Base-by-base conservation (phyloP, 2,888 invertebrate species). In the Psylliodes chrysocephalus region DNA sequence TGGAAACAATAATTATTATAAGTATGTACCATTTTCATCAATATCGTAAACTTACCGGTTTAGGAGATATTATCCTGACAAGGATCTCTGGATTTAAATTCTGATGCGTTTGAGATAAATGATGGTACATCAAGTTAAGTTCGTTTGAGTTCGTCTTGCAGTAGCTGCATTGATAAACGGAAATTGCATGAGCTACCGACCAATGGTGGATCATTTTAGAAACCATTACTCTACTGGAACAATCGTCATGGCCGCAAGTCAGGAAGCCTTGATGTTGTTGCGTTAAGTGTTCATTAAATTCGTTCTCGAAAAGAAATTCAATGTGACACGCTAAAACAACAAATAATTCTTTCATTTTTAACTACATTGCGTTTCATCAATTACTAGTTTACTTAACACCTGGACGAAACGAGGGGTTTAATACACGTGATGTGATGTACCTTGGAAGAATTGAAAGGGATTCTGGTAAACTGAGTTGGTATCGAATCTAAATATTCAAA, bases 141-240 rank as follows among this genome's bases (percentile, higher is more conserved):
- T 73, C 71, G 19, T 53, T 65, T 25, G 49, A 33, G 47, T 68
- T 72, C n/a, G 46, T 55, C 30, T 63, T 68, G 52, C 76, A 76
- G 44, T 69, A 69, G 5, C 69, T 72, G 18, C 76, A 76, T 54
- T 76, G 76, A 42, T 69, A 73, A 82, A 83, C 66, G 64, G 78
- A 82, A n/a, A 85, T 63, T 0, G 79, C 81, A 67, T 87, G 87
- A 1, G 19, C 44, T 6, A 35, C 10, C 0, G 66, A 81, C 61
- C 86, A 82, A 78, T 88, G 88, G 7, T 74, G 76, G 33, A 84
- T 78, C 63, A 88, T 78, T 2, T 83, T 82, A 1, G 77, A 75
- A 1, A 77, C 30, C 6, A 10, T 5, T 3, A 67, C 40, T 14
- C 47, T 53, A 25, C 55, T 44, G 2, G 28, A 25, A 60, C 75